phyloP scores from a whole-genome alignment of 2,888 invertebrate genomes.

The Brachynemurus nebulosus region DNA sequence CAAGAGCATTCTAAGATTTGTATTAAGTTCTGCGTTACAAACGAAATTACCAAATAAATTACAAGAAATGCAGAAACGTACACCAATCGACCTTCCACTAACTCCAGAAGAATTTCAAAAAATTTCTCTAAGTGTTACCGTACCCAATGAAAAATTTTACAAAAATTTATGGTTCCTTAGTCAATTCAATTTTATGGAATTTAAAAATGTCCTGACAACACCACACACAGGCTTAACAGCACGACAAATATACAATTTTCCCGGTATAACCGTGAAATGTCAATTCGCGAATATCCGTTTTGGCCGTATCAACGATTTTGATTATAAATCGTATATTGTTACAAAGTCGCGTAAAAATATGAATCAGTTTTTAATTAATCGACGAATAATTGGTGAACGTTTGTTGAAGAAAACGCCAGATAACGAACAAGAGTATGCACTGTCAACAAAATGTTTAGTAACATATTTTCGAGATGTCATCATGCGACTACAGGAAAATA shows the following conservation, averaged over 20 bases:
- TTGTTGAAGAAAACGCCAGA: background rate
- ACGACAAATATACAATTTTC: background rate
- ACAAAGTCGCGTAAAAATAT: background rate
- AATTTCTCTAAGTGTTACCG: background rate
- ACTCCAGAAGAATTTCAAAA: background rate
- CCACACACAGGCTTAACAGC: background rate
- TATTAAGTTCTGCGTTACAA: background rate
- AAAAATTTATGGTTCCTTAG: background rate
- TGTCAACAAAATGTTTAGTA: background rate
- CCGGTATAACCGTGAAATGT: background rate
- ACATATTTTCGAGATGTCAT: background rate
- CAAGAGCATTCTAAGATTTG: background rate
- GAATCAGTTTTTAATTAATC: background rate
- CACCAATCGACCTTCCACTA: background rate
- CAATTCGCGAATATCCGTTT: background rate
- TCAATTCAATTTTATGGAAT: background rate
- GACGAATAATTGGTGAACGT: background rate
- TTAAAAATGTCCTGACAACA: background rate
- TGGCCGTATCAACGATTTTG: background rate
- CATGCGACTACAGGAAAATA: background rate
- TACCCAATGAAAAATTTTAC: background rate
- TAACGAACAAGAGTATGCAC: background rate
- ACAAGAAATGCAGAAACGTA: background rate
- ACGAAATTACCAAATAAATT: background rate
- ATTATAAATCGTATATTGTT: background rate